Evolutionary conservation across 2,113 vertebrate species (phyloP).

Genomic region (Dipodomys spectabilis): DNA sequence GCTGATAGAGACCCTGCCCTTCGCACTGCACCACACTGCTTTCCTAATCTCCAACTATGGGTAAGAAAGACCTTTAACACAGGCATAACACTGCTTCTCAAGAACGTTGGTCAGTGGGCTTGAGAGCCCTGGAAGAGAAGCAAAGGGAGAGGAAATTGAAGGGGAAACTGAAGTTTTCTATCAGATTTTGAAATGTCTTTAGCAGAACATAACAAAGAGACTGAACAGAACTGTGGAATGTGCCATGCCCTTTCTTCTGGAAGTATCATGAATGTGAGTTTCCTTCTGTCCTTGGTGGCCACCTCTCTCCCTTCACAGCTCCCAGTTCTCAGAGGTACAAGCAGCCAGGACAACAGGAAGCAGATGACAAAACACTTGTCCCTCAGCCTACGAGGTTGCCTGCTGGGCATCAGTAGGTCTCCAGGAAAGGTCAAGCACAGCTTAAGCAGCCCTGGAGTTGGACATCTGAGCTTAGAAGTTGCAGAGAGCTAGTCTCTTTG

Average conservation of each 20-base stretch:
- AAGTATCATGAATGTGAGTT: background rate
- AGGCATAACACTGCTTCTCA: fast-evolving
- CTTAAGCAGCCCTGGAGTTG: slow-evolving; percentile 82
- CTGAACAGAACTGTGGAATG: background rate
- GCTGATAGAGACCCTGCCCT: background rate
- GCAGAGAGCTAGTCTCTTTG: slow-evolving; percentile 83
- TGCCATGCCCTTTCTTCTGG: background rate
- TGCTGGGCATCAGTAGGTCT: slow-evolving; percentile 75
- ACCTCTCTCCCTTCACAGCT: background rate
- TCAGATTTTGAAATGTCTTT: background rate
- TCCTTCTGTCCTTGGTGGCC: background rate
- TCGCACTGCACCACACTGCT: fast-evolving
- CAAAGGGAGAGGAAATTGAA: fast-evolving
- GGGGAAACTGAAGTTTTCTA: background rate
- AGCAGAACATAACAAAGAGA: background rate
- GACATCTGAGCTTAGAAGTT: slow-evolving; percentile 80
- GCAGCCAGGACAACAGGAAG: slow-evolving; percentile 81
- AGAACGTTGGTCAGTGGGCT: background rate
- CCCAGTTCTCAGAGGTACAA: slow-evolving; percentile 19
- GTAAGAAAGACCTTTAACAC: background rate
- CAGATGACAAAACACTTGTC: slow-evolving; percentile 79
- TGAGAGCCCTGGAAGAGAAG: background rate
- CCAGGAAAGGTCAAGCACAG: slow-evolving; percentile 83
- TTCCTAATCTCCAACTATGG: no score
- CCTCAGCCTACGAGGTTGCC: slow-evolving; percentile 62